phyloP scores from a whole-genome alignment of 2,888 invertebrate genomes.

The Cantharis flavilabris region DNA sequence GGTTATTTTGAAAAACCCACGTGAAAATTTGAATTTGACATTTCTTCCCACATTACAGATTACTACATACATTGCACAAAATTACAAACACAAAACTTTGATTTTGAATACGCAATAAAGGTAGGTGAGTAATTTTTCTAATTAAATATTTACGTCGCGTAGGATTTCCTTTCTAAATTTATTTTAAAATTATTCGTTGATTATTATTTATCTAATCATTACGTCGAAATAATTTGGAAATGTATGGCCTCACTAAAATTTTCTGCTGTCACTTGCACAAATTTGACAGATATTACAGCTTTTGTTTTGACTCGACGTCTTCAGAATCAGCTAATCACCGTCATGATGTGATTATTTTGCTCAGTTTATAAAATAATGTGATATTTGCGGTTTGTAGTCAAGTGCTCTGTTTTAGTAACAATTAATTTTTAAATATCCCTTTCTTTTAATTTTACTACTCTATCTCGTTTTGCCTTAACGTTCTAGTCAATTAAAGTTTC shows the following conservation, averaged over 20 bases:
- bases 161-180: neutral
- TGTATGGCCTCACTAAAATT: neutral
- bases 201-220: neutral
- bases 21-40: neutral
- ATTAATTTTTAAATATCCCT: constrained; percentile 19
- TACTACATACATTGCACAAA: neutral
- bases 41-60: neutral
- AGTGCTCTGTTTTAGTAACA: constrained; percentile 28
- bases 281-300: neutral
- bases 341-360: constrained; percentile 19
- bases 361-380: constrained; percentile 37
- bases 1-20: neutral
- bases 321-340: neutral
- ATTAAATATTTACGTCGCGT: neutral
- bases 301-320: constrained; percentile 1
- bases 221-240: neutral
- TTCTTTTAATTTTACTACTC: constrained; percentile 7
- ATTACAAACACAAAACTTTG: neutral
- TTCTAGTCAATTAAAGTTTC: constrained; percentile 26
- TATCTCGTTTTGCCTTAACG: constrained; percentile 6
- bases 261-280: neutral
- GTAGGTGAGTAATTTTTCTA: neutral
- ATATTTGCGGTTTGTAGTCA: constrained; percentile 35
- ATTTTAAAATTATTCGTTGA: neutral
- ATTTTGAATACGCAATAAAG: neutral